Evolutionary conservation across 1,140 invertebrate species (phyloP), one percentile per base, ranked within the genome.

Genomic region (Drosophila gunungcola): DNA sequence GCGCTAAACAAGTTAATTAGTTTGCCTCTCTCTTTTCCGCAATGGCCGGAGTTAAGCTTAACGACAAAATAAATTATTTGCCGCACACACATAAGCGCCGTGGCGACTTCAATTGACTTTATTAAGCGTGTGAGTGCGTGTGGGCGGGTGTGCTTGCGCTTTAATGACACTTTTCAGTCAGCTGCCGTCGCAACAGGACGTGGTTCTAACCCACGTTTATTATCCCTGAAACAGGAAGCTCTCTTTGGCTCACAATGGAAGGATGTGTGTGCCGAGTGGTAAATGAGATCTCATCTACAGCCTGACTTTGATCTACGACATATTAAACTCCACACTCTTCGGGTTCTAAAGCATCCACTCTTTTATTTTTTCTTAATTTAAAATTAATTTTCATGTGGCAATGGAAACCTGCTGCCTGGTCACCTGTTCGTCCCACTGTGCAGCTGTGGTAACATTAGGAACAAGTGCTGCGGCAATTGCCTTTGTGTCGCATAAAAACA

Each of bases 41-140:
- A 53, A 49, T 56, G 69, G 73, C 68, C 69, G 60, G 73, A 89
- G 84, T 84, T 84, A 70, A 74, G 60, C 80, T 89, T 89, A 89
- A 89, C 88, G 84, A 89, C 84, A 89, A 89, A 89, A 89, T 89
- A 89, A 89, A 89, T 89, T 89, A 88, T 88, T 89, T 88, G 77
- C 60, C 65, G 29, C 80, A 76, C 61, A 55, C 54, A 29, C 73
- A 73, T 29, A 73, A 49, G 58, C 70, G 51, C 25, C 72, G 36
- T 13, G 61, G 54, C 67, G 61, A 51, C 79, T 86, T 88, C 62
- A 86, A 83, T 86, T 86, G 83, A 89, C 83, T 86, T 67, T 77
- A 83, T 89, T 82, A 69, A 72, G 60, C 70, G 73, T 57, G 34
- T 38, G 69, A 29, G 42, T 39, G 29, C 51, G 67, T 57, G 60